Evolutionary conservation across 2,888 invertebrate genomes (phyloP).

Genomic region (Acanthosepion lycidas): DNA sequence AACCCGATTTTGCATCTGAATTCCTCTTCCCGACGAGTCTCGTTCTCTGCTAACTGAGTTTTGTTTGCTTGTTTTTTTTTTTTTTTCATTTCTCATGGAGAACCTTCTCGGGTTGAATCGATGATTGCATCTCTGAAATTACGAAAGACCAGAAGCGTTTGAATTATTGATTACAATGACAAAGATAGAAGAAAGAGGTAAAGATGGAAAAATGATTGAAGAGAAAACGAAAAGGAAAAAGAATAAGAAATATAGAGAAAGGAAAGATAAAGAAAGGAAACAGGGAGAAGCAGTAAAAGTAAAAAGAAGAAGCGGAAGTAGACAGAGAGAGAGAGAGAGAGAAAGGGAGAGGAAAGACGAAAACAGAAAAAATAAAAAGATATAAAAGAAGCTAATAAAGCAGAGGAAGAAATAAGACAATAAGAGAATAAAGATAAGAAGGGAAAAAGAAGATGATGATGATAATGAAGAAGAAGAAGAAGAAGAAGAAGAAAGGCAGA

Average conservation of each 20-base stretch:
- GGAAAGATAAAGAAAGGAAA: not conserved
- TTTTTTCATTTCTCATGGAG: not conserved
- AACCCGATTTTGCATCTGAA: not conserved
- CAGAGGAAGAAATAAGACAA: not conserved
- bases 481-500: not conserved
- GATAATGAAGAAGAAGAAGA: no score
- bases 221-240: not conserved
- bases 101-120: not conserved
- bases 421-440: not conserved
- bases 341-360: not conserved
- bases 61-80: not conserved
- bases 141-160: conserved; percentile 8
- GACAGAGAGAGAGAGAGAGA: not conserved
- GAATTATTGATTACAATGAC: not conserved
- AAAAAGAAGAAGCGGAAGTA: not conserved
- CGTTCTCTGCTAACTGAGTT: not conserved
- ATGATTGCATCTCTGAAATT: conserved; percentile 21
- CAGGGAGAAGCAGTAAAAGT: not conserved
- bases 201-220: not conserved
- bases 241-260: not conserved
- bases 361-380: not conserved
- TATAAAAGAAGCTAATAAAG: not conserved
- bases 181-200: not conserved
- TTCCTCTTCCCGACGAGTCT: not conserved
- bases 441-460: not conserved